Percentiles rank a stretch among this genome's conserved stretches.
These are phyloP conservation scores for Polyodon spathula DNA, from an alignment of 2,113 vertebrate genomes.

Conservation along the genomic window DNA sequence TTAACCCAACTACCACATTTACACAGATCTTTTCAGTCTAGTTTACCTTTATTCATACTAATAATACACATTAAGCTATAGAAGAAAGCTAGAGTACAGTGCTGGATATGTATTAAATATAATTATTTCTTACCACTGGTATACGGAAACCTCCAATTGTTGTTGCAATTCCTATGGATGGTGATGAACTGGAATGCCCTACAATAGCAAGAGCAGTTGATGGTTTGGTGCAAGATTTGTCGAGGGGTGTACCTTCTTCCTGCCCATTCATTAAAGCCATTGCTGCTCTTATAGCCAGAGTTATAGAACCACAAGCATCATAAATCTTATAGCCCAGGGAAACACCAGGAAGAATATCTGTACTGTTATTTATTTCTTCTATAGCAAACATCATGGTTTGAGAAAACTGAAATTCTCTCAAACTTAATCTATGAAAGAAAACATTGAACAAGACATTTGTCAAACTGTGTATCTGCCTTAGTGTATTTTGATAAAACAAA, in stretches of 20 bases:
- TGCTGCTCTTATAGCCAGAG: background rate
- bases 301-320: background rate
- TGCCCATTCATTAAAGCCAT: background rate
- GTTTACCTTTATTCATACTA: no score
- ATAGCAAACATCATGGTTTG: constrained; percentile 4
- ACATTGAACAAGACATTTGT: no score
- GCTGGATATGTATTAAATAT: background rate
- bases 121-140: background rate
- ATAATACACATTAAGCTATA: no score
- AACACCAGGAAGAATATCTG: background rate
- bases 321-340: constrained; percentile 2
- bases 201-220: background rate
- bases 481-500: background rate
- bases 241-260: background rate
- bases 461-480: background rate
- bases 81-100: background rate
- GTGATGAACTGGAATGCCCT: background rate
- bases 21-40: no score
- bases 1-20: no score
- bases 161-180: background rate
- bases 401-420: constrained; percentile 3
- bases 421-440: background rate
- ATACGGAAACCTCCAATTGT: background rate
- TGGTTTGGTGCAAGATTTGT: background rate
- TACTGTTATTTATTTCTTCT: constrained; percentile 3